A percentile compares a stretch with the other conserved stretches of the same genome.
These are phyloP conservation scores for Pseudobourletiella spinata DNA, from an alignment of 1,140 invertebrate species.

Conservation along the genomic window DNA sequence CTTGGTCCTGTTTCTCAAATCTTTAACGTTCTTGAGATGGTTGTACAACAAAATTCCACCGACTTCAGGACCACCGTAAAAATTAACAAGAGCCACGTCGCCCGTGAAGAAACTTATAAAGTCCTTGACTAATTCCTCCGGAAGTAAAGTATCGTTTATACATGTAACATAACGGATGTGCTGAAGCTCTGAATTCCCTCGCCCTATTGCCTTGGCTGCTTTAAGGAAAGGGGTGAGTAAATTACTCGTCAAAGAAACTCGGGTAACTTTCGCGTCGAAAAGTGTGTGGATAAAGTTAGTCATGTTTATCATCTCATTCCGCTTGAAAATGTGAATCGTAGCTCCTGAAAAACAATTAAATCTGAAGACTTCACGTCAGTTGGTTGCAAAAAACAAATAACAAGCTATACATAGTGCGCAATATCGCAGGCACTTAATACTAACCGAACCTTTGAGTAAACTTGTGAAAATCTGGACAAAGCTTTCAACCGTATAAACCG, in stretches of 20 bases:
- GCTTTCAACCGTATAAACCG: not conserved
- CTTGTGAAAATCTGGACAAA: not conserved
- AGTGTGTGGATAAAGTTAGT: not conserved
- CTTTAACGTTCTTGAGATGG: not conserved
- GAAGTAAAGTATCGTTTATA: not conserved
- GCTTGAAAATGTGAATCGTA: constrained; percentile 4
- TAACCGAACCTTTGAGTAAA: constrained; percentile 7
- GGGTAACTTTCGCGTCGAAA: not conserved
- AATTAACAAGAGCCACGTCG: not conserved
- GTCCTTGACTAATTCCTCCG: not conserved
- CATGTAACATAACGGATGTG: not conserved
- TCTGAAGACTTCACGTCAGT: no score
- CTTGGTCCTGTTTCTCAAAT: not conserved
- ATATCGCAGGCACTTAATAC: no score
- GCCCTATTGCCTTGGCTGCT: not conserved
- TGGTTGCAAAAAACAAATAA: no score
- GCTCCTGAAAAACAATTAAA: no score
- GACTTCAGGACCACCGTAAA: not conserved
- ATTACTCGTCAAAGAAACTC: not conserved
- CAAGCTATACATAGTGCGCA: no score
- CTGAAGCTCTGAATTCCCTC: not conserved
- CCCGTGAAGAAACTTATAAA: constrained; percentile 9
- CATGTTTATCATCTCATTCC: constrained; percentile 2
- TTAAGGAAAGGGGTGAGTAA: not conserved
- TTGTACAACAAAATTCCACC: not conserved